Conservation (phyloP, 2,113 vertebrate species). For the Natator depressus region DNA sequence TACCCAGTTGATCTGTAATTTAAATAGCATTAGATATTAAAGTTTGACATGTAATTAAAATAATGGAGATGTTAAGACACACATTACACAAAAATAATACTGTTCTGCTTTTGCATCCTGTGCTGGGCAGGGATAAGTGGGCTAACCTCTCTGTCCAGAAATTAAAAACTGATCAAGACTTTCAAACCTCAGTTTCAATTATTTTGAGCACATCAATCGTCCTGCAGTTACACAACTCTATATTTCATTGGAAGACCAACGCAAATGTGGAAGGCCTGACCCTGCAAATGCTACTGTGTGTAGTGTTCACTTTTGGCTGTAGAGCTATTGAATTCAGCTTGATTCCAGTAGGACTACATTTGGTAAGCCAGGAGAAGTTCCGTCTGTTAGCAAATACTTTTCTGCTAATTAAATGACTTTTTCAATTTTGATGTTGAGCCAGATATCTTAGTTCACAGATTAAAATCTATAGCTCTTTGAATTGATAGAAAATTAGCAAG, state of each 20-base stretch:
- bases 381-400: not conserved
- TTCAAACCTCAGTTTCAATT: too few relatives aligned
- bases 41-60: not conserved
- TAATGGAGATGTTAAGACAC: not conserved
- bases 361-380: not conserved
- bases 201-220: too few relatives aligned
- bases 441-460: not conserved
- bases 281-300: not conserved
- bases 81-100: not conserved
- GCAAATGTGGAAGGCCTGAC: not conserved
- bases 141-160: not conserved
- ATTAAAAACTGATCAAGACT: not conserved
- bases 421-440: not conserved
- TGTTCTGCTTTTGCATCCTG: not conserved
- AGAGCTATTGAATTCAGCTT: not conserved
- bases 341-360: rapidly evolving
- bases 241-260: not conserved
- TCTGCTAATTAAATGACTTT: not conserved
- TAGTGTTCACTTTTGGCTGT: not conserved
- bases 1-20: conserved; percentile 11
- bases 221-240: not conserved
- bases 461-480: not conserved
- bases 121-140: not conserved
- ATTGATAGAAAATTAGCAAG: not conserved
- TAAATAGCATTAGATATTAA: conserved; percentile 9